Evolutionary conservation across 2,888 invertebrate species (phyloP).

Genomic region (Plebejus argus): DNA sequence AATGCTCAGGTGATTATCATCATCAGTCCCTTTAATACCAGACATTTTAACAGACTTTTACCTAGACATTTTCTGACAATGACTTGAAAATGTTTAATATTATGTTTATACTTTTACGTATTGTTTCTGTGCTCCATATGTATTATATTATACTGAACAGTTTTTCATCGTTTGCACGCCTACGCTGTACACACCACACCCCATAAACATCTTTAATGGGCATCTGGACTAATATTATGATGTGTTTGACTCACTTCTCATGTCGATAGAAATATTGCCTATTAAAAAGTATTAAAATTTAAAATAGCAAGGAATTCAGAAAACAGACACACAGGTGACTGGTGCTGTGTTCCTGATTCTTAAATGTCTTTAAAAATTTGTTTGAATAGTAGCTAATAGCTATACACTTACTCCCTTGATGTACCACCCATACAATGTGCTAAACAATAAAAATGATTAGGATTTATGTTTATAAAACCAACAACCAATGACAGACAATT

Average conservation of each 20-base stretch:
- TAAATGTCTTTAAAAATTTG: not conserved
- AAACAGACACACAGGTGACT: not conserved
- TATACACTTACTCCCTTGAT: not conserved
- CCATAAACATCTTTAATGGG: conserved; percentile 7
- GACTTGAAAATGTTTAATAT: too few relatives aligned
- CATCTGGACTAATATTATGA: conserved; percentile 26
- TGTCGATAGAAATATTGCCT: not conserved
- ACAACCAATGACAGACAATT: not conserved
- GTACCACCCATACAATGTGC: not conserved
- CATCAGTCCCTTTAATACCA: too few relatives aligned
- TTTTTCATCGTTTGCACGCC: not conserved
- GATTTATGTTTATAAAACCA: not conserved
- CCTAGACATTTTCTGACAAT: too few relatives aligned
- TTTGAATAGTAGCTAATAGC: not conserved
- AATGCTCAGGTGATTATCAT: too few relatives aligned
- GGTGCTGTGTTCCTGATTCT: not conserved
- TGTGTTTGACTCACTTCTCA: conserved; percentile 25
- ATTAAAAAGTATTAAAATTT: conserved; percentile 21
- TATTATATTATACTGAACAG: not conserved
- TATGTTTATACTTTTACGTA: not conserved
- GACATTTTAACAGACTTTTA: too few relatives aligned
- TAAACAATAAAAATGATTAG: not conserved
- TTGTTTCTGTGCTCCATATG: not conserved
- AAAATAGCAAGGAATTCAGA: conserved; percentile 4
- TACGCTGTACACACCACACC: conserved; percentile 1